Evolutionary conservation across 1,140 invertebrate species (phyloP).

Genomic region (Zaprionus kolodkinae): DNA sequence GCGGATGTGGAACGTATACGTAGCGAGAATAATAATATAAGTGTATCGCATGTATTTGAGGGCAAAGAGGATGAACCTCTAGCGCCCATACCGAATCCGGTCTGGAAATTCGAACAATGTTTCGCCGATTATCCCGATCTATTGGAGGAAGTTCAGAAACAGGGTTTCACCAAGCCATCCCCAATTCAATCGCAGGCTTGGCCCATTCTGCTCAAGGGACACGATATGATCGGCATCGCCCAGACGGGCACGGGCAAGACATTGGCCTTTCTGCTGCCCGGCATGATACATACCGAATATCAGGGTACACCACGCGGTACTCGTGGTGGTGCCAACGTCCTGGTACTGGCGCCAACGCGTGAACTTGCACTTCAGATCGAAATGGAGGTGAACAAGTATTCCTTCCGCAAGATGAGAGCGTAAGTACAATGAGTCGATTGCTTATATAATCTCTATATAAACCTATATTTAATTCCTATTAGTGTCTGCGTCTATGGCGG

Average conservation of each 20-base stretch:
- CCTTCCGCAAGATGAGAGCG: slow-evolving; percentile 93
- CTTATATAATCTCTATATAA: not conserved
- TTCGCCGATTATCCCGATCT: slow-evolving; percentile 94
- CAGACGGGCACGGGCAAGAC: slow-evolving; percentile 97
- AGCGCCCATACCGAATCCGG: slow-evolving; percentile 91
- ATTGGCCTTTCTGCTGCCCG: slow-evolving; percentile 95
- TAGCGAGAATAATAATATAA: slow-evolving; percentile 89
- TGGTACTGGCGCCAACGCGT: slow-evolving; percentile 95
- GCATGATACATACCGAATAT: slow-evolving; percentile 94
- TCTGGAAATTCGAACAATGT: slow-evolving; percentile 93
- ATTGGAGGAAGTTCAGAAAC: slow-evolving; percentile 90
- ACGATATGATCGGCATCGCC: slow-evolving; percentile 96
- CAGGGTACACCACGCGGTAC: slow-evolving; percentile 89
- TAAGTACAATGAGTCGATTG: slow-evolving; percentile 81
- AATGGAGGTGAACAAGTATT: slow-evolving; percentile 94
- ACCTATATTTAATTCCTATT: not conserved
- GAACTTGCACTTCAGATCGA: slow-evolving; percentile 97
- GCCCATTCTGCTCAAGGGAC: slow-evolving; percentile 93
- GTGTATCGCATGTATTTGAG: slow-evolving; percentile 86
- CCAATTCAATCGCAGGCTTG: slow-evolving; percentile 96
- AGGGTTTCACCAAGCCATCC: slow-evolving; percentile 92
- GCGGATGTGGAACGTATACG: slow-evolving; percentile 88
- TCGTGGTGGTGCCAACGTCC: slow-evolving; percentile 91
- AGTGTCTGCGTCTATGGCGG: slow-evolving; percentile 95
- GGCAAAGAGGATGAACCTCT: slow-evolving; percentile 75